Conservation (phyloP, 2,797 vertebrate species). For the Pyrocephalus nanus region DNA sequence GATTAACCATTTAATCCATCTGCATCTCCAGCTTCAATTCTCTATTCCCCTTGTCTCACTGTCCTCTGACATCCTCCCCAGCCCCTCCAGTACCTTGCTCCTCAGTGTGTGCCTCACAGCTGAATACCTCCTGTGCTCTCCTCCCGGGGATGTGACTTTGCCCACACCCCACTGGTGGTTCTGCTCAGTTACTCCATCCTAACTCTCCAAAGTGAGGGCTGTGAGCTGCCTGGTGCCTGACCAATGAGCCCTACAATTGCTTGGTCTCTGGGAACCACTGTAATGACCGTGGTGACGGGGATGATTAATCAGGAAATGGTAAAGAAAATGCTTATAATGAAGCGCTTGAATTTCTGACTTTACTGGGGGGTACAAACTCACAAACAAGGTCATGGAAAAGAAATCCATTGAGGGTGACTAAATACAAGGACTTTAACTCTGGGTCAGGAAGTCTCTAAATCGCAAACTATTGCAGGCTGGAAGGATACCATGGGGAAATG, state of each 20-base stretch:
- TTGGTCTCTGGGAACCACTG: not conserved
- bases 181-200: not conserved
- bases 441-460: not conserved
- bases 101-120: not conserved
- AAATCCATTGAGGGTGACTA: not conserved
- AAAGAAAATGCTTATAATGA: constrained; percentile 42
- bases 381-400: constrained; percentile 24
- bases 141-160: not conserved
- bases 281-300: not conserved
- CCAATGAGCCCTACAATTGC: constrained; percentile 14
- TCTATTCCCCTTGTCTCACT: not conserved
- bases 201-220: not conserved
- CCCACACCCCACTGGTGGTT: not conserved
- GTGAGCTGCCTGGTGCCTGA: not conserved
- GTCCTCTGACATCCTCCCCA: not conserved
- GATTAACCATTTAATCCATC: not conserved
- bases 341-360: not conserved
- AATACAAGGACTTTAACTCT: not conserved
- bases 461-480: not conserved
- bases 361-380: not conserved
- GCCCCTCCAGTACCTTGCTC: not conserved
- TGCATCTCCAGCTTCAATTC: not conserved
- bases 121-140: not conserved
- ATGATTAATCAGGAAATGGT: constrained; percentile 62
- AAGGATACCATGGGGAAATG: not conserved